Evolutionary conservation across 2,888 invertebrate species (phyloP), one percentile per base, ranked within the genome.

Genomic region (Agrilus mali): DNA sequence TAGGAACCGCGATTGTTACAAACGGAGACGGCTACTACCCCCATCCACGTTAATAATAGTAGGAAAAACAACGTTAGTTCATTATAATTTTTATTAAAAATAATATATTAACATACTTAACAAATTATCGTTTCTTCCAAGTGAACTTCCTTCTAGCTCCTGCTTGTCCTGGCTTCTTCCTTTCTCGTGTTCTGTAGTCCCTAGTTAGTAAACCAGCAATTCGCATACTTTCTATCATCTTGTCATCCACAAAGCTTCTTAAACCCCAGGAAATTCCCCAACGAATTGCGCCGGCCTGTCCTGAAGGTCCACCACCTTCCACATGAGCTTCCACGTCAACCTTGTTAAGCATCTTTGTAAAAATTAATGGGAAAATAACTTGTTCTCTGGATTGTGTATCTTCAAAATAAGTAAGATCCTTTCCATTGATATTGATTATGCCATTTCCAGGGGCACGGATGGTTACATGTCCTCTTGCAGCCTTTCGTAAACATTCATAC

Each of bases 141-240:
- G 93, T 92, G 60, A 80, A 86, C 65, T 89, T 90, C 62, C 80
- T 83, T 57, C 95, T 81, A 15, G 95, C 92, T 54, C 87, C 86
- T 56, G 79, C 81, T 68, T 92, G 92, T 7, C 94, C 95, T 41
- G 83, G 84, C 78, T 94, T 94, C 78, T 92, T 89, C 53, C 95
- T 77, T 67, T 96, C 95, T 44, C 78, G 76, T 15, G 69, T 69
- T 42, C 95, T 72, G 48, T 72, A 75, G 65, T 93, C 95, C 56
- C 76, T 73, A 15, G 86, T 87, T 38, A 96, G 68, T 45, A 95
- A 69, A 34, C 96, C 96, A 65, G 93, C 88, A 50, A 93, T 63
- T 70, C 89, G 78, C 90, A 95, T 87, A 60, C 78, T 78, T 62
- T 92, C 85, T 42, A 84, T 66, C 69, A 76, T 81, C 14, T 81